Base-by-base conservation (phyloP, 2,797 vertebrate species). In the Anolis apletophallus region DNA sequence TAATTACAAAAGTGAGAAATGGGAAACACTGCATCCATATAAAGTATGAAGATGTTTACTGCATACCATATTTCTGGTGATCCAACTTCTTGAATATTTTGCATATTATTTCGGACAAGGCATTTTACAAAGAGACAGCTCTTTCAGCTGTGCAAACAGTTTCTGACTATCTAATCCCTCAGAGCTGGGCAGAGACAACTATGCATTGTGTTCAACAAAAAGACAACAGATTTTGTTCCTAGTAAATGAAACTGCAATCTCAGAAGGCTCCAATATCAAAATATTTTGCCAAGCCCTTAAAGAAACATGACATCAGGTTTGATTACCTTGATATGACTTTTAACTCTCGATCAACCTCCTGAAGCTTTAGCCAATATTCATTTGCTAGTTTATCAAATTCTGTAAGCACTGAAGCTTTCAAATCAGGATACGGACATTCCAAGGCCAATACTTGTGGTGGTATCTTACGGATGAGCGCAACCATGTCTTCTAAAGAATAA, bases 371-470 rank as follows among this genome's bases (percentile, higher is more conserved):
- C 87, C 95, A 94, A 94, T 97, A 97, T 61, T 94, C 95, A 0
- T 96, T 92, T 82, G 97, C 96, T 86, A 98, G 96, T 26, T 94
- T 93, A 71, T 46, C 94, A 93, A 98, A 99, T 90, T 97, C 96
- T 14, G 93, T 88, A 72, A 97, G 86, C 89, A 99, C 61, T 2
- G 96, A 95, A 21, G 93, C 91, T 94, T 97, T 97, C 93, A 98
- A 79, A 81, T 97, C 97, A n/a, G 97, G 96, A 85, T 96, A 98
- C 0, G 97, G 97, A 81, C 97, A 98, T 10, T 98, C 96, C 86
- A 97, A 94, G 61, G 93, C 89, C 90, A 97, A 93, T 75, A 99
- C 92, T 83, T 97, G 96, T 0, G 90, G 40, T 12, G 98, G 98
- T 89, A 97, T 80, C 16, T 91, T 91, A 64, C 92, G 93, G 54